Conservation (phyloP, 2,797 vertebrate species). For the Hirundo rustica region DNA sequence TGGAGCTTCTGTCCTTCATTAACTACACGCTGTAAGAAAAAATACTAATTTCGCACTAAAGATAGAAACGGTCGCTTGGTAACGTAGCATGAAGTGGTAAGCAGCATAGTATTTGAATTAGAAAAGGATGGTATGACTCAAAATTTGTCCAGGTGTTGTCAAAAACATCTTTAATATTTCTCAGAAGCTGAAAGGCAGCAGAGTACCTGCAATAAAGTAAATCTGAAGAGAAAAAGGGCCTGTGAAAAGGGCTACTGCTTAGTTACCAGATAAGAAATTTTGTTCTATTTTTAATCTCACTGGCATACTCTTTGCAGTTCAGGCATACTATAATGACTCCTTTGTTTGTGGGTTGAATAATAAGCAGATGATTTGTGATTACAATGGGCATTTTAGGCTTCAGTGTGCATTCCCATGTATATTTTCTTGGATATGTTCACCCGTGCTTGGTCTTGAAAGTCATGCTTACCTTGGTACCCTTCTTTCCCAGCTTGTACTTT, state of each 20-base stretch:
- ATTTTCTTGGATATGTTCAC: not conserved
- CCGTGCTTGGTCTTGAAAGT: not conserved
- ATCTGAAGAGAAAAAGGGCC: not conserved
- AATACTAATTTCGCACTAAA: not conserved
- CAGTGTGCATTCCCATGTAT: rapidly evolving
- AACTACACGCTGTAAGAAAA: not conserved
- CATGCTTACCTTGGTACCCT: not conserved
- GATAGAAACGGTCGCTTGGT: not conserved
- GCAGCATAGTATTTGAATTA: not conserved
- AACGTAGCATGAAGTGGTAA: rapidly evolving
- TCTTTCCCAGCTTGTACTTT: not conserved
- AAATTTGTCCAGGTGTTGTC: not conserved
- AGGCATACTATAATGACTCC: not conserved
- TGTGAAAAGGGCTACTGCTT: not conserved
- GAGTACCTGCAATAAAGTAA: not conserved
- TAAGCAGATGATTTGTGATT: not conserved
- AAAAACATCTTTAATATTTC: not conserved
- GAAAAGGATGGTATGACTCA: not conserved
- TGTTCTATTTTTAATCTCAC: not conserved
- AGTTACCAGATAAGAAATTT: not conserved
- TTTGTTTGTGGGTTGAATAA: not conserved
- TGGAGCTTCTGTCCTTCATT: not conserved
- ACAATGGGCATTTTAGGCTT: not conserved
- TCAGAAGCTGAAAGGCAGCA: not conserved
- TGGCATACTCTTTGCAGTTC: not conserved